Conservation (phyloP, 2,113 vertebrate species). For the Scopus umbretta region DNA sequence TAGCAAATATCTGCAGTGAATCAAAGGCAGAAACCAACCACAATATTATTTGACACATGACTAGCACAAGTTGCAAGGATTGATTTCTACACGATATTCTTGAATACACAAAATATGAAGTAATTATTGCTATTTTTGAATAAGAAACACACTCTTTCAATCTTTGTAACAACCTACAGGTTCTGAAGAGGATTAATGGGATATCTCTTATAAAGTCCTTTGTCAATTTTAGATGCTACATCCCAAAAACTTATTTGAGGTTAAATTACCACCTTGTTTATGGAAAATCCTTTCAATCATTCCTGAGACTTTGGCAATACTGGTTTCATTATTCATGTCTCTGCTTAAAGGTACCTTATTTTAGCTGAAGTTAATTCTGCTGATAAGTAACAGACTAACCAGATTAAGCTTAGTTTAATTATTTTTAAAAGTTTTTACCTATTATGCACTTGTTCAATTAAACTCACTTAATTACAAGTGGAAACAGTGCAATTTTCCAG, state of each 20-base stretch:
- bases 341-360: not conserved
- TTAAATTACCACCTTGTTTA: not conserved
- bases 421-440: not conserved
- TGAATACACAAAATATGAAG: not conserved
- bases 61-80: not conserved
- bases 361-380: not conserved
- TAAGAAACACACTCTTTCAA: not conserved
- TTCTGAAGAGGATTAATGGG: not conserved
- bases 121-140: not conserved
- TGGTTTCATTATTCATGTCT: not conserved
- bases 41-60: not conserved
- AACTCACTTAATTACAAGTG: not conserved
- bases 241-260: not conserved
- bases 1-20: not conserved
- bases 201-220: not conserved
- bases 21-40: not conserved
- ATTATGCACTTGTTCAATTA: not conserved
- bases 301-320: not conserved
- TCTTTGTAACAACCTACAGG: not conserved
- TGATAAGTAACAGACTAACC: not conserved
- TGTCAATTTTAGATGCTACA: not conserved
- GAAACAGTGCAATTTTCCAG: not conserved
- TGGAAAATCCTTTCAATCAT: not conserved
- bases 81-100: not conserved
- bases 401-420: not conserved